Base-by-base conservation (phyloP, 2,888 invertebrate species). In the Dicycla oo region DNA sequence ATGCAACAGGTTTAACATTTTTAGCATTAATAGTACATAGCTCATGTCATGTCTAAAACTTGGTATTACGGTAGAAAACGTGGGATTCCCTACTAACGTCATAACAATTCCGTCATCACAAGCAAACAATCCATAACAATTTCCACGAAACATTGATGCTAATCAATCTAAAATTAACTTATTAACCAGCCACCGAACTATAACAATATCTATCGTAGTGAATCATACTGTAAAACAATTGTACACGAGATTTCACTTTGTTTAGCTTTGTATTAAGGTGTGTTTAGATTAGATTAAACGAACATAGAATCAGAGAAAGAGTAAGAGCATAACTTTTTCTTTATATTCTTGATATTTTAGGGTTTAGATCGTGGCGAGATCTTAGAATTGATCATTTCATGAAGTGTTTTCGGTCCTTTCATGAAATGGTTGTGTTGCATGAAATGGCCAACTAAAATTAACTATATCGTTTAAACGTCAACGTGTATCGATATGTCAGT, bases 101-200 rank as follows among this genome's bases (percentile, higher is more conserved):
- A 78, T 69, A 56, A 51, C 62, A 49, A 56, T 66, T 40, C 47
- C 63, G 58, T 80, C 80, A 69, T 54, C 64, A 47, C 58, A 30
- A 47, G 26, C 47, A 26, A 60, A 69, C 13, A 56, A 67, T 69
- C 78, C 47, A 66, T 34, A 63, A 67, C 40, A 66, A 65, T 61
- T 70, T 65, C 67, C 53, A 49, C 45, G 69, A 80, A 82, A 51
- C 63, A 45, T 69, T 71, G 61, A 69, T 65, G 75, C n/a, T 70
- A 70, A 81, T 70, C 60, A 47, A 68, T 75, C 70, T 70, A 78
- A 78, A 75, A 80, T 76, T 81, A 82, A 57, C 64, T 43, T 72
- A 69, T 75, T 80, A 54, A 72, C 66, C 56, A 61, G 76, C 60
- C 11, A 49, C 51, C 45, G 57, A 71, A 72, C 45, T 81, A 49